Percentiles rank a stretch among this genome's conserved stretches.
Evolutionary conservation across 2,113 vertebrate genomes (phyloP).

Genomic region (Protomyctophum bolini): DNA sequence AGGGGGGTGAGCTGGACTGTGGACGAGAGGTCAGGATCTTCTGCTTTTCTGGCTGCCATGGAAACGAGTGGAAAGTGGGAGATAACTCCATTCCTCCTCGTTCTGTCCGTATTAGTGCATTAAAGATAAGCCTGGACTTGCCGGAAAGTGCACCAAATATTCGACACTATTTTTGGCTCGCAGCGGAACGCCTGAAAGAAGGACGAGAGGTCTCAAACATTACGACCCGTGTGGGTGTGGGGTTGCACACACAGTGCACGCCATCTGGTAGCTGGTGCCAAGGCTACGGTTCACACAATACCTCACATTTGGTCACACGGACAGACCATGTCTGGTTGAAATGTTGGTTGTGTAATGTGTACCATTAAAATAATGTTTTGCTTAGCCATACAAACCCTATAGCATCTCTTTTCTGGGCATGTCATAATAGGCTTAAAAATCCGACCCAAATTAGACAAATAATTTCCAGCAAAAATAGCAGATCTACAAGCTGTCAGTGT

Average conservation of each 20-base stretch:
- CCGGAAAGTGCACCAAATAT: constrained; percentile 32
- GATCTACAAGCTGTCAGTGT: no score
- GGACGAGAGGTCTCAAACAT: constrained; percentile 8
- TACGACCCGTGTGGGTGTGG: not conserved
- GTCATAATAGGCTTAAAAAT: no score
- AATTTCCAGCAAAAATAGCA: no score
- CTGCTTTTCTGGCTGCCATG: constrained; percentile 37
- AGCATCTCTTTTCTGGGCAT: no score
- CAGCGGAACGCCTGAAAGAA: constrained; percentile 5
- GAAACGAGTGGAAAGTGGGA: constrained; percentile 24
- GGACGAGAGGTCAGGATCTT: constrained; percentile 49
- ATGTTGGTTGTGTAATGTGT: no score
- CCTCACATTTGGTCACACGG: not conserved
- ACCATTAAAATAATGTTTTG: no score
- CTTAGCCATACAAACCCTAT: no score
- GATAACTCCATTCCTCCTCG: constrained; percentile 30
- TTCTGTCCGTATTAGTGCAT: constrained; percentile 18
- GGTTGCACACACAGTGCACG: not conserved
- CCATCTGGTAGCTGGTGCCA: not conserved
- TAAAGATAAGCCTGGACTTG: constrained; percentile 25
- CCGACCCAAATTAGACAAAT: no score
- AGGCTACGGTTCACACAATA: not conserved
- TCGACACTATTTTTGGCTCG: constrained; percentile 38
- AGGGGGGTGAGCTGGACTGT: constrained; percentile 7
- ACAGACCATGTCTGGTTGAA: no score